phyloP scores from a whole-genome alignment of 1,140 invertebrate genomes.

The Diprion similis region DNA sequence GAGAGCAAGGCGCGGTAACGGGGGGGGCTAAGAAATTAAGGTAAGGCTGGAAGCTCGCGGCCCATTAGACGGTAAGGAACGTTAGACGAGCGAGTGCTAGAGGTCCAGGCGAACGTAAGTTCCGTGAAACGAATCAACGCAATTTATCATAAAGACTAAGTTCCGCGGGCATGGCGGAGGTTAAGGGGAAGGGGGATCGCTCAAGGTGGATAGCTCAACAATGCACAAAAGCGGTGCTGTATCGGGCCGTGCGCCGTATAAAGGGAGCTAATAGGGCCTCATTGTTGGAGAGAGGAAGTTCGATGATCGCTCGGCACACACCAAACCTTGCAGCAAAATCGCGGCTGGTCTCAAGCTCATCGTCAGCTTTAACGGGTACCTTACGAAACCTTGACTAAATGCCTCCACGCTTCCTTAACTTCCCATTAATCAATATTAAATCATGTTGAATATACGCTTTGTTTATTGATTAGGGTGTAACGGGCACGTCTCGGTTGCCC shows the following conservation, averaged over 20 bases:
- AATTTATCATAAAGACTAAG: constrained; percentile 58
- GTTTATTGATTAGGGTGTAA: constrained; percentile 57
- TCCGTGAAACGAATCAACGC: constrained; percentile 19
- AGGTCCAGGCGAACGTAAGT: background rate
- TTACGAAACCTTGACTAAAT: constrained; percentile 63
- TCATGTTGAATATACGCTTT: constrained; percentile 61
- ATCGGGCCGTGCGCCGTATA: constrained; percentile 53
- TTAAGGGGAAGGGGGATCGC: constrained; percentile 37
- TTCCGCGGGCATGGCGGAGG: constrained; percentile 45
- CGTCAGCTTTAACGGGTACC: constrained; percentile 32
- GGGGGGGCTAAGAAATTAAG: background rate
- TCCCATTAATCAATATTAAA: constrained; percentile 65
- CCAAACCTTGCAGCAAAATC: constrained; percentile 40
- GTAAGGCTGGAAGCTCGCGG: background rate
- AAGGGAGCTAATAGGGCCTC: constrained; percentile 63
- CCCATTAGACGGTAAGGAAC: background rate
- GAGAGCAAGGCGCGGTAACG: no score
- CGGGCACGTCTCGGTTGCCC: background rate
- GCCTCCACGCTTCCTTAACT: constrained; percentile 63
- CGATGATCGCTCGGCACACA: constrained; percentile 63
- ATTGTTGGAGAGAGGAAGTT: constrained; percentile 63
- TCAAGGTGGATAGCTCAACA: constrained; percentile 61
- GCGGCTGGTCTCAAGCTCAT: constrained; percentile 17
- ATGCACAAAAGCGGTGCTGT: constrained; percentile 60
- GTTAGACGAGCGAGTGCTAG: background rate